Conservation (phyloP, 2,888 invertebrate genomes). For the Diarsia dahlii region DNA sequence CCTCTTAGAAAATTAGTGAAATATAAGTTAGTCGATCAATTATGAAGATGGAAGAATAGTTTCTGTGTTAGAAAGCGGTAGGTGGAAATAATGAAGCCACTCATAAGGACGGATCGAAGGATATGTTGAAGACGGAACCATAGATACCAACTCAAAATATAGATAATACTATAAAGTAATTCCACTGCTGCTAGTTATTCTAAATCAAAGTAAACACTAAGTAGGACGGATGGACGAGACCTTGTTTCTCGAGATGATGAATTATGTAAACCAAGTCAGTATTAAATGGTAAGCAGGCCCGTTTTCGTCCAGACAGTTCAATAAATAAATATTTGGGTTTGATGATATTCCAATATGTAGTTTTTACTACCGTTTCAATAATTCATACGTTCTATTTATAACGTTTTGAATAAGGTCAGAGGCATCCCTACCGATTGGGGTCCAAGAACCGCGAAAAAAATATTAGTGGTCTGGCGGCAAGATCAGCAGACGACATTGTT, state of each 20-base stretch:
- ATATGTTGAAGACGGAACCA: background rate
- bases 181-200: background rate
- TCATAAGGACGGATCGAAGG: no score
- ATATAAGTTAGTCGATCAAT: no score
- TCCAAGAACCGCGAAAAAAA: background rate
- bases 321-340: slow-evolving; percentile 19
- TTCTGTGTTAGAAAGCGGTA: no score
- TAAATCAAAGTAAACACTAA: slow-evolving; percentile 2
- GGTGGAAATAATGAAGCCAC: no score
- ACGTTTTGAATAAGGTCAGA: background rate
- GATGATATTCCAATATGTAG: slow-evolving; percentile 17
- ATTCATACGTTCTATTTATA: slow-evolving; percentile 18
- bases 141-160: background rate
- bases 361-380: slow-evolving; percentile 18
- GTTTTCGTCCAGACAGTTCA: slow-evolving; percentile 6
- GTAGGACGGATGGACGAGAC: background rate
- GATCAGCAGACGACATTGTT: background rate
- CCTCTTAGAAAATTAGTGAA: no score
- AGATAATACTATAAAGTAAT: background rate
- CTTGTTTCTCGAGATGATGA: slow-evolving; percentile 5
- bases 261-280: slow-evolving; percentile 11
- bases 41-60: no score
- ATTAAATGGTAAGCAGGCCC: background rate
- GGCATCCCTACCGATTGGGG: background rate
- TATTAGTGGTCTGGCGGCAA: background rate